phyloP scores from a whole-genome alignment of 2,797 vertebrate genomes.

The Darevskia nairensis region DNA sequence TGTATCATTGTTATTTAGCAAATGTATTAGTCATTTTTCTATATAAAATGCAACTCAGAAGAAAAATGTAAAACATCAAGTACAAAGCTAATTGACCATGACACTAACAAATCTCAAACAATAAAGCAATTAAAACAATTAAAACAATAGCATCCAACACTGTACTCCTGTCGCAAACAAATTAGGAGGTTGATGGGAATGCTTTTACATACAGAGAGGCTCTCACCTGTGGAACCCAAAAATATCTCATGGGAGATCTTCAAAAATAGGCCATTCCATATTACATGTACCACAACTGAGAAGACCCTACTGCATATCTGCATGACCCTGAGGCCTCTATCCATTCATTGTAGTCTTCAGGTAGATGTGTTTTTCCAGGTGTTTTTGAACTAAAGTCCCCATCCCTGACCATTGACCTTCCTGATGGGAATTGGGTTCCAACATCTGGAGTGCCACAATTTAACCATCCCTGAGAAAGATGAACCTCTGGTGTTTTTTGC shows the following conservation, averaged over 20 bases:
- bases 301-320: no score
- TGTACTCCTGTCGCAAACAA: background rate
- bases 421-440: no score
- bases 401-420: no score
- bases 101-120: background rate
- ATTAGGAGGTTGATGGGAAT: background rate
- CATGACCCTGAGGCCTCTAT: no score
- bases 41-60: background rate
- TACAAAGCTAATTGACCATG: background rate
- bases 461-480: no score
- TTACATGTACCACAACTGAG: background rate
- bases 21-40: background rate
- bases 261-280: background rate
- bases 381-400: no score
- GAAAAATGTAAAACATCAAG: background rate
- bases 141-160: background rate
- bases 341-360: background rate
- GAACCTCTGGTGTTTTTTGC: background rate
- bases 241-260: background rate
- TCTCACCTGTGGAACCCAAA: background rate
- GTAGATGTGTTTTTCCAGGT: background rate
- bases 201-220: background rate
- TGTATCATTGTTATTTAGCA: background rate
- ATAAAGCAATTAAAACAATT: background rate
- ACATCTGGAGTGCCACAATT: no score